Evolutionary conservation across 1,140 invertebrate genomes (phyloP), one percentile per base, ranked within the genome.

Genomic region (Sinonovacula constricta): DNA sequence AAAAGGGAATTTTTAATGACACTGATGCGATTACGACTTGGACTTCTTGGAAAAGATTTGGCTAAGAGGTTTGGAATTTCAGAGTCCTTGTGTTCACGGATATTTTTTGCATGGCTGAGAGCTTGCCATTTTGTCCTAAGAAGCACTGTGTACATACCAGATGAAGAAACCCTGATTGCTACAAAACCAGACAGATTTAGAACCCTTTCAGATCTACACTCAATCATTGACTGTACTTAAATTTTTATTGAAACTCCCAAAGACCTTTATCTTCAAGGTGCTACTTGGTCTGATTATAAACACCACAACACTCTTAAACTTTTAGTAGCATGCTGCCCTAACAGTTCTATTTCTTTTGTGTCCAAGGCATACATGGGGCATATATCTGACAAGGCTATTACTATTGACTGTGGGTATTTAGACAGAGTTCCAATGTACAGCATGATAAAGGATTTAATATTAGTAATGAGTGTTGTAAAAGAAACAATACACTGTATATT

Each of bases 271-370:
- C 51, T 69, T 4, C 51, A 69, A 31, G 2, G 66, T 69, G 66
- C 51, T 22, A 69, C 51, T 18, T 69, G 45, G 66, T 30, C 24
- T 28, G 66, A 69, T 31, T 69, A 69, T 69, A 69, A 69, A 33
- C 51, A 69, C 45, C 49, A 69, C 31, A 69, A 69, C 34, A 69
- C 45, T 54, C 5, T 53, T 26, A 69, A 53, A 33, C 10, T 69
- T 15, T 33, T 69, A 26, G 0, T 53, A 24, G 66, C 28, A 1
- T 69, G 51, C 33, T 22, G 22, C 15, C 66, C 66, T 0, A 53
- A 53, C 49, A 69, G 49, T 69, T 28, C 49, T 3, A 53, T 56
- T 24, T 54, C 39, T 15, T 69, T 0, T 34, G 31, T 63, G 10
- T 33, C 28, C 18, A 14, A 14, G 18, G 30, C 14, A 36, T 65